Conservation (phyloP, 2,797 vertebrate genomes). For the Peromyscus melanophrys region DNA sequence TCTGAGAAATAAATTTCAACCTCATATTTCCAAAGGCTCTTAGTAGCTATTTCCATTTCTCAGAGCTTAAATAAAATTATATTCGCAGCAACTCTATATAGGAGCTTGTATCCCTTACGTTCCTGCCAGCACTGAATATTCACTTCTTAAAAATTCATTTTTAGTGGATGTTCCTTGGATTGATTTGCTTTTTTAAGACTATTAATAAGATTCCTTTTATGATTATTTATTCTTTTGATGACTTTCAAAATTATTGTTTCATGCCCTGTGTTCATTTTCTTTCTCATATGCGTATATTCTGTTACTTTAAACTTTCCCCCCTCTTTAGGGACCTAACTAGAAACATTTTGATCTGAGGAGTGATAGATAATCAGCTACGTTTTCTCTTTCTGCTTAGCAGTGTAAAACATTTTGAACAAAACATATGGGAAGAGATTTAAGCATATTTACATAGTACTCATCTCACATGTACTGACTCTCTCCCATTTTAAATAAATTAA, state of each 20-base stretch:
- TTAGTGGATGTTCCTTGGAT: background rate
- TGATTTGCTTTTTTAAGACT: background rate
- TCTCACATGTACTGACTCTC: conserved; percentile 87
- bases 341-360: conserved; percentile 28
- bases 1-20: conserved; percentile 47
- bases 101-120: background rate
- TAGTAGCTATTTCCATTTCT: background rate
- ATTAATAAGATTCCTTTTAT: conserved; percentile 39
- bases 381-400: conserved; percentile 72
- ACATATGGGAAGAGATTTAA: conserved; percentile 82
- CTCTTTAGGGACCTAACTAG: background rate
- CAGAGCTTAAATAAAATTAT: background rate
- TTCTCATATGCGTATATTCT: background rate
- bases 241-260: background rate
- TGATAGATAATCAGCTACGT: conserved; percentile 57
- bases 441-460: conserved; percentile 81
- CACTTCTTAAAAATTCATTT: background rate
- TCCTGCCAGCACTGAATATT: background rate
- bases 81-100: background rate
- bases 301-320: background rate
- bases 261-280: background rate
- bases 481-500: conserved; percentile 88
- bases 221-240: background rate
- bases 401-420: conserved; percentile 81
- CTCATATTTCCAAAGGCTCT: background rate